These are phyloP conservation scores for Plumapathes pennacea DNA, from an alignment of 92 coral and sea anemone genomes.

Conservation along the genomic window DNA sequence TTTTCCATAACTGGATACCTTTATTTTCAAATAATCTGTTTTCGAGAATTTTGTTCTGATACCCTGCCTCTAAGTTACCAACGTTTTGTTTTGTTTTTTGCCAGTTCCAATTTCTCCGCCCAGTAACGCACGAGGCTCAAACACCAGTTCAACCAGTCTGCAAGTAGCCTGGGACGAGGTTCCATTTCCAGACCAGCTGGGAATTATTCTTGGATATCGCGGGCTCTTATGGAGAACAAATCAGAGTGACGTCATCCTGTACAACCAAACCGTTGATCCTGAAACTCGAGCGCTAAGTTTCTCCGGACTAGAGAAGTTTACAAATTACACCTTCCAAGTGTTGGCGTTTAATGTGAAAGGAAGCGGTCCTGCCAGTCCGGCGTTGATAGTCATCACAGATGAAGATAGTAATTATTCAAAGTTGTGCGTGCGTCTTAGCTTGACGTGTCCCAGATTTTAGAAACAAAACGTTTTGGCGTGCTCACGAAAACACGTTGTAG, in stretches of 20 bases:
- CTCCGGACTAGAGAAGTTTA: conserved; percentile 43
- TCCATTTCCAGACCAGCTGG: conserved; percentile 51
- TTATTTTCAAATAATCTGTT: too few species aligned
- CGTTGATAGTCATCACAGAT: conserved; percentile 47
- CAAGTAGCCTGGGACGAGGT: conserved; percentile 62
- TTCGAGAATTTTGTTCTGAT: too few species aligned
- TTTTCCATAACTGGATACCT: too few species aligned
- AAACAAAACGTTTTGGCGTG: too few species aligned
- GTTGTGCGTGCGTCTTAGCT: too few species aligned
- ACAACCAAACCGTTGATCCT: conserved; percentile 11
- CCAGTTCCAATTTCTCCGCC: conserved; percentile 76
- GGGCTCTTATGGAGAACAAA: conserved; percentile 18
- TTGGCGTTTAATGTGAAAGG: conserved; percentile 64
- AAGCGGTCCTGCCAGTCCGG: conserved; percentile 33
- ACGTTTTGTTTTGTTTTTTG: too few species aligned
- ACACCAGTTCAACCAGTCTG: conserved; percentile 59
- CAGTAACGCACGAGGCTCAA: conserved; percentile 34
- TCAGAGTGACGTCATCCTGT: conserved; percentile 7
- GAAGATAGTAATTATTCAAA: conserved; percentile 79
- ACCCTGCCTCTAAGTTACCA: too few species aligned
- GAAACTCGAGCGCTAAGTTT: conserved; percentile 17
- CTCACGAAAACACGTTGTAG: too few species aligned
- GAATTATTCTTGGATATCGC: conserved; percentile 64
- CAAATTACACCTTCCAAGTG: conserved; percentile 58
- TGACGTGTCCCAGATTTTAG: too few species aligned